Base-by-base conservation (phyloP, 2,797 vertebrate genomes). In the Macroramphosus scolopax region DNA sequence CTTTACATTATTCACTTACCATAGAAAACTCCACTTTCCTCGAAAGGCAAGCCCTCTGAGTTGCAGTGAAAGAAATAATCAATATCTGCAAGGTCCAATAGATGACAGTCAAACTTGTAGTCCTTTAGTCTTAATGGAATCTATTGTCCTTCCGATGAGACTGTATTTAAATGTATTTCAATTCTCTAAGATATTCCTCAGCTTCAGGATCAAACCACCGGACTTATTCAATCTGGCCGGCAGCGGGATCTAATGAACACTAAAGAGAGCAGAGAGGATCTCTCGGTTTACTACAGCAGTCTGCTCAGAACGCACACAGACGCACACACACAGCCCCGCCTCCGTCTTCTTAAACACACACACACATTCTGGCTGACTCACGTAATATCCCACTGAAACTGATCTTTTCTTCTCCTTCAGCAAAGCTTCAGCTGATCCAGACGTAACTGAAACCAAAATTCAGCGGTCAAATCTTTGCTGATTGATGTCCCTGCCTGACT, bases 351-450 rank as follows among this genome's bases (percentile, higher is more conserved):
- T 48, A 32, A 57, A 64, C 72, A 51, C 63, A 68, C 56, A 24
- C 68, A 51, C 59, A 54, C 76, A 72, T 22, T 63, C 72, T 25
- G 61, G 48, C 78, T 85, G 82, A 85, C 54, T 83, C 78, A 86
- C 50, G 38, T 17, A 13, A 60, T 74, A 36, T 61, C 51, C 24
- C 51, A 59, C 31, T 55, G 55, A 77, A 79, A 70, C 44, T 3
- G 25, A 46, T 49, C 32, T 13, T 28, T 34, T 12, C 36, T 20
- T 15, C 7, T 15, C 17, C 8, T 68, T 72, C 68, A 48, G 20
- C 39, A 3, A 33, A 20, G 20, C 26, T 41, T 30, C 47, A 24
- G 39, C 13, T 17, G 24, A 44, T 25, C 20, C 6, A 25, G 25
- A 14, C 18, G 17, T 6, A 32, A 29, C 18, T n/a, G 9, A 5